phyloP scores from a whole-genome alignment of 2,113 vertebrate genomes.

The Neopipo cinnamomea region DNA sequence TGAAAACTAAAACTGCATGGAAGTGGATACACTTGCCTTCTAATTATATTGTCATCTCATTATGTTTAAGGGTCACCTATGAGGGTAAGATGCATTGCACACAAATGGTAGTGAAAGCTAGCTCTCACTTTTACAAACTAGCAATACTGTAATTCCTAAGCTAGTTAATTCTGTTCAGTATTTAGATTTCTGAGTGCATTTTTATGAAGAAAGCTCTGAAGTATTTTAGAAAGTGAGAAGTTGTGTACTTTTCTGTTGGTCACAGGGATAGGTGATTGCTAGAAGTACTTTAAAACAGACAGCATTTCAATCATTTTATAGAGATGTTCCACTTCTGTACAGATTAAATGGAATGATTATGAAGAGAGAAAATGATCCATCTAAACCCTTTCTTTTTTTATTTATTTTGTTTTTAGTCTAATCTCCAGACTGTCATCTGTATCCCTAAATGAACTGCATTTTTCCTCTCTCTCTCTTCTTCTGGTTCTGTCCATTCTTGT shows the following conservation, averaged over 20 bases:
- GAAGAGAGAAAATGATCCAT: background rate
- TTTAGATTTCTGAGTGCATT: background rate
- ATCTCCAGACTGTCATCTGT: background rate
- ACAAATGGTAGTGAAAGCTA: background rate
- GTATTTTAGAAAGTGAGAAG: background rate
- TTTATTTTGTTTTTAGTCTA: background rate
- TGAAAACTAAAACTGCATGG: background rate
- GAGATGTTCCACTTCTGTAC: background rate
- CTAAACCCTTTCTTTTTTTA: background rate
- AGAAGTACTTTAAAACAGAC: background rate
- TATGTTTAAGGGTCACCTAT: background rate
- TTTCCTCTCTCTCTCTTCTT: slow-evolving; percentile 46
- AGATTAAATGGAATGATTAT: background rate
- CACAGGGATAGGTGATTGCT: background rate
- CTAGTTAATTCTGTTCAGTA: background rate
- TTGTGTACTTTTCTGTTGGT: background rate
- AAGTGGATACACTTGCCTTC: background rate
- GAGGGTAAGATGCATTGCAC: background rate
- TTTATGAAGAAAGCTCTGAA: background rate
- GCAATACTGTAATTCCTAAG: background rate
- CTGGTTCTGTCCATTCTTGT: slow-evolving; percentile 62
- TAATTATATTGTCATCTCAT: background rate
- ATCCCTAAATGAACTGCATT: slow-evolving; percentile 48
- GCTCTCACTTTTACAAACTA: background rate
- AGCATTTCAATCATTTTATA: background rate